Evolutionary conservation across 2,888 invertebrate species (phyloP).

Genomic region (Chrysodeixis includens): DNA sequence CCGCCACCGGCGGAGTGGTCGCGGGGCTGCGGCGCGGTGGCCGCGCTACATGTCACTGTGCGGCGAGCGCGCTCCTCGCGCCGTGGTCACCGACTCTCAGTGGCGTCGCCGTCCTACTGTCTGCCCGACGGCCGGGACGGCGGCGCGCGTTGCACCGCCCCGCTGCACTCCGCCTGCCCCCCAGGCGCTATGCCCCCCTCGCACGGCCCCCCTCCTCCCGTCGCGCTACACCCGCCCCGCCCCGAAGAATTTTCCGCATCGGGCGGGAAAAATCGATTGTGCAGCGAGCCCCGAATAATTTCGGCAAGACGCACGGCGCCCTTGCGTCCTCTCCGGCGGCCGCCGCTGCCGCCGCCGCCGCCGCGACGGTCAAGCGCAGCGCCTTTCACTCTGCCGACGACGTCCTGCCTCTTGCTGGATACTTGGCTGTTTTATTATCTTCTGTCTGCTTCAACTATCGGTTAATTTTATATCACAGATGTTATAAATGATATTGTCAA

Average conservation of each 20-base stretch:
- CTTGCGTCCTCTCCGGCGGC: slow-evolving; percentile 78
- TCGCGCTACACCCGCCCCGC: slow-evolving; percentile 84
- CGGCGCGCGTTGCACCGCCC: slow-evolving; percentile 88
- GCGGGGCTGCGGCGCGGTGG: slow-evolving; percentile 85
- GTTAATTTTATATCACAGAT: slow-evolving; percentile 46
- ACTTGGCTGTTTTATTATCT: slow-evolving; percentile 30
- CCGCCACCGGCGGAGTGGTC: slow-evolving; percentile 83
- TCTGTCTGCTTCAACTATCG: slow-evolving; percentile 29
- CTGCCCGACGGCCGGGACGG: slow-evolving; percentile 84
- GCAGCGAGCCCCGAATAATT: slow-evolving; percentile 89
- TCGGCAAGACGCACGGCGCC: slow-evolving; percentile 89
- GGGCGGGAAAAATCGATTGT: slow-evolving; percentile 90
- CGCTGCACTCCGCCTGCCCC: slow-evolving; percentile 88
- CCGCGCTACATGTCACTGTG: slow-evolving; percentile 88
- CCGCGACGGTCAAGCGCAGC: slow-evolving; percentile 81
- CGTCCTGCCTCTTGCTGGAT: slow-evolving; percentile 32
- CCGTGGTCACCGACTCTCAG: slow-evolving; percentile 88
- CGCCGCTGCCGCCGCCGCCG: slow-evolving; percentile 57
- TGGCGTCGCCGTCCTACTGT: slow-evolving; percentile 89
- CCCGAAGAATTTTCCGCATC: slow-evolving; percentile 89
- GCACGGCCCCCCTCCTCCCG: slow-evolving; percentile 72
- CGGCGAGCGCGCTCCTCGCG: slow-evolving; percentile 88
- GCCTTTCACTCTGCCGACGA: slow-evolving; percentile 68
- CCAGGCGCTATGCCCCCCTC: slow-evolving; percentile 76
- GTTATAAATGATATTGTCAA: slow-evolving; percentile 47